Conservation (phyloP, 2,888 invertebrate species). For the Odiellus spinosus region DNA sequence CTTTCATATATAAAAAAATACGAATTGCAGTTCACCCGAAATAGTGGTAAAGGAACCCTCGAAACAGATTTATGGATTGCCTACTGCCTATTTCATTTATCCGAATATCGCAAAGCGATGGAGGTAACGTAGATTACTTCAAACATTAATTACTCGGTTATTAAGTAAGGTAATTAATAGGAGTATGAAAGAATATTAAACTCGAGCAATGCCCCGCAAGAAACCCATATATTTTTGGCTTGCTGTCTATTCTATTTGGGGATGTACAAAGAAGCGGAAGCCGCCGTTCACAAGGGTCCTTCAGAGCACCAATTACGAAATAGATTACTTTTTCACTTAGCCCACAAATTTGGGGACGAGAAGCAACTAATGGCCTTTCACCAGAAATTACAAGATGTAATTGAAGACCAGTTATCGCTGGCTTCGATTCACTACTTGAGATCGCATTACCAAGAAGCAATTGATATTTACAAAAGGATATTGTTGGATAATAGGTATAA, state of each 20-base stretch:
- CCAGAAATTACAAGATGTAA: slow-evolving; percentile 63
- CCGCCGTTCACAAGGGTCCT: slow-evolving; percentile 41
- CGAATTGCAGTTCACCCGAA: slow-evolving; percentile 38
- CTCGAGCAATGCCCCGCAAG: slow-evolving; percentile 39
- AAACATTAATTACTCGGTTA: no score
- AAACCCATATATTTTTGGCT: slow-evolving; percentile 61
- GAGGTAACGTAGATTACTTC: slow-evolving; percentile 33
- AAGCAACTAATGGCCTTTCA: slow-evolving; percentile 65
- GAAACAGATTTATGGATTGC: slow-evolving; percentile 69
- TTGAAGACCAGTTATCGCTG: slow-evolving; percentile 86
- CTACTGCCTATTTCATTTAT: slow-evolving; percentile 88
- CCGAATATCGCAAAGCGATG: slow-evolving; percentile 71
- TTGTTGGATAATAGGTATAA: slow-evolving; percentile 71
- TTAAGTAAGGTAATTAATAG: slow-evolving; percentile 23
- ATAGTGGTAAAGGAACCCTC: slow-evolving; percentile 35
- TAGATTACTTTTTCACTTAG: slow-evolving; percentile 74
- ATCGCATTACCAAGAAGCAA: slow-evolving; percentile 95
- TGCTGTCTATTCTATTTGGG: slow-evolving; percentile 93
- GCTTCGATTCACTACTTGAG: slow-evolving; percentile 92
- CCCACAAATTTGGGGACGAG: slow-evolving; percentile 83
- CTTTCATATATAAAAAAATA: slow-evolving; percentile 4
- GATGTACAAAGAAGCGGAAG: slow-evolving; percentile 52
- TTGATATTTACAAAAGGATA: slow-evolving; percentile 90
- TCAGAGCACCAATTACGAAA: slow-evolving; percentile 49
- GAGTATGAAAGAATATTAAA: slow-evolving; percentile 33